Conservation (phyloP, 2,888 invertebrate genomes). For the Junonia oenone region DNA sequence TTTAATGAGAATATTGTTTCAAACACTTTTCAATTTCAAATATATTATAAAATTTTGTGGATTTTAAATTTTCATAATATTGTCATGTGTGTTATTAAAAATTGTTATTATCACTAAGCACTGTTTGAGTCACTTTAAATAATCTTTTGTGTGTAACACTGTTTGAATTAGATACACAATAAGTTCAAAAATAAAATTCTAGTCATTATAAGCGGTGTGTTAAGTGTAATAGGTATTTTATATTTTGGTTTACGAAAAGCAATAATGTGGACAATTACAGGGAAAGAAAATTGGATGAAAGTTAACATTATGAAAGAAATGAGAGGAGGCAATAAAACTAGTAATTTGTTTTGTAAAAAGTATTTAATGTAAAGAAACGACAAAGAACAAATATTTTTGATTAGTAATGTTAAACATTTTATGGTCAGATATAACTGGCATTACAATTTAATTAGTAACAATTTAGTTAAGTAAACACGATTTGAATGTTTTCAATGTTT, state of each 20-base stretch:
- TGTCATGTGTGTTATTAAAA: not conserved
- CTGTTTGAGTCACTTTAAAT: conserved; percentile 38
- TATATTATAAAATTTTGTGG: not conserved
- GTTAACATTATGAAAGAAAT: not conserved
- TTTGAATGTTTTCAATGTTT: not conserved
- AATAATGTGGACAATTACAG: conserved; percentile 37
- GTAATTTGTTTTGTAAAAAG: not conserved
- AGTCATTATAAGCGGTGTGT: conserved; percentile 34
- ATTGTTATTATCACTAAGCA: conserved; percentile 36
- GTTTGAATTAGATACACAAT: conserved; percentile 33
- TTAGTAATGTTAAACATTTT: not conserved
- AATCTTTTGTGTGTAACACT: conserved; percentile 34
- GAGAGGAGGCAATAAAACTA: not conserved
- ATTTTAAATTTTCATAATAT: not conserved
- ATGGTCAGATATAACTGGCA: not conserved
- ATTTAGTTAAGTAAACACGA: not conserved
- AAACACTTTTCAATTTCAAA: not conserved
- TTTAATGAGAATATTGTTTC: not conserved
- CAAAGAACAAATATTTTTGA: not conserved
- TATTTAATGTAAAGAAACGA: not conserved
- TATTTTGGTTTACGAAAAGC: conserved; percentile 1
- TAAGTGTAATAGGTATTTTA: conserved; percentile 7
- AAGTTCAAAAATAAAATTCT: conserved; percentile 35
- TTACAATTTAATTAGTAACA: not conserved
- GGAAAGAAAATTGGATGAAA: conserved; percentile 40